Evolutionary conservation across 1,140 invertebrate genomes (phyloP).

Genomic region (Cotesia glomerata): DNA sequence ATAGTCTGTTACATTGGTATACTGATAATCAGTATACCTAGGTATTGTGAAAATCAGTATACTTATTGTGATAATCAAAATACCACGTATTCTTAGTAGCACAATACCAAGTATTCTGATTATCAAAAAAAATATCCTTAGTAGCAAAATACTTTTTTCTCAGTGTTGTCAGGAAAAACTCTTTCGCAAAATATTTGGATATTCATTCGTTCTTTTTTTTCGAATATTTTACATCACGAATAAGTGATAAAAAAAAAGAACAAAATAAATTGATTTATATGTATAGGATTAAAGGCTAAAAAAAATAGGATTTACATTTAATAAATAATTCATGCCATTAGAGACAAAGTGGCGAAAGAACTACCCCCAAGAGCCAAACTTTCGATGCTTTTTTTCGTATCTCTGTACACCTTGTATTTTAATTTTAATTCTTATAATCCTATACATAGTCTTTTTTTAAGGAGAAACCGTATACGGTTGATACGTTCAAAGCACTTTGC

Average conservation of each 20-base stretch:
- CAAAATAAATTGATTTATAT: slow-evolving; percentile 2
- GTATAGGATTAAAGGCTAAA: neutral
- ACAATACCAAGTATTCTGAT: too few species aligned
- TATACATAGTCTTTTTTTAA: slow-evolving; percentile 11
- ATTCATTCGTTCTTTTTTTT: neutral
- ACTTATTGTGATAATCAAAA: too few species aligned
- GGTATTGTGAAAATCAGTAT: too few species aligned
- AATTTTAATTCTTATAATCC: neutral
- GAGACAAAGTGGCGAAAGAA: neutral
- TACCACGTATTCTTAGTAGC: too few species aligned
- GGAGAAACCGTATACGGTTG: neutral
- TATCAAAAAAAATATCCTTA: too few species aligned
- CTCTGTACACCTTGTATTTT: slow-evolving; percentile 8
- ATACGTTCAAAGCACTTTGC: neutral
- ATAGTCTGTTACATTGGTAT: too few species aligned
- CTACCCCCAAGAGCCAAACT: neutral
- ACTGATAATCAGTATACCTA: too few species aligned
- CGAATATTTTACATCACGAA: neutral
- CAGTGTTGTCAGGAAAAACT: slow-evolving; percentile 16
- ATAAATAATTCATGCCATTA: neutral
- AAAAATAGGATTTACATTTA: neutral
- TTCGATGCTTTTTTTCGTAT: neutral
- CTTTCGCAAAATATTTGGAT: neutral
- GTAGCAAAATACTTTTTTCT: too few species aligned
- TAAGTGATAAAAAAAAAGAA: neutral